phyloP scores from a whole-genome alignment of 2,113 vertebrate genomes.

The Apteryx owenii region DNA sequence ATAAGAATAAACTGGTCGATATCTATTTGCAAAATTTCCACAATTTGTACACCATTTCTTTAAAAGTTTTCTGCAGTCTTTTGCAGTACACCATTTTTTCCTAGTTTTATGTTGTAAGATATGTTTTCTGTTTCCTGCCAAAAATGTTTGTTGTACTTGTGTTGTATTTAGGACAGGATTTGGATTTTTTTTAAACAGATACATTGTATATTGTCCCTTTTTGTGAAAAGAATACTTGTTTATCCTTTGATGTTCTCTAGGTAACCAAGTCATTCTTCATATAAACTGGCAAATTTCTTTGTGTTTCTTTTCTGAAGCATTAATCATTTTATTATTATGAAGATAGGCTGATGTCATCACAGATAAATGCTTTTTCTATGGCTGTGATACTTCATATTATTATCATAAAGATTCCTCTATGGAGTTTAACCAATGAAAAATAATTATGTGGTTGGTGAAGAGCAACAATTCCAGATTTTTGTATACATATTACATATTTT shows the following conservation, averaged over 20 bases:
- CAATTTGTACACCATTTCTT: background rate
- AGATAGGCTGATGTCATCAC: background rate
- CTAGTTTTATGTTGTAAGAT: background rate
- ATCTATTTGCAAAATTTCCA: background rate
- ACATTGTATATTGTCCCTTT: fast-evolving
- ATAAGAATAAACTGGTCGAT: fast-evolving
- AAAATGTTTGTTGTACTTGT: background rate
- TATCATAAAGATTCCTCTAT: background rate
- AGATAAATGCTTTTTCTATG: background rate
- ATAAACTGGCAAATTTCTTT: background rate
- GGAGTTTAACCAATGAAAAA: background rate
- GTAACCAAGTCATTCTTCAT: background rate
- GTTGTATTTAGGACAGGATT: background rate
- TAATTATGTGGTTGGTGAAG: background rate
- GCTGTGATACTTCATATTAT: background rate
- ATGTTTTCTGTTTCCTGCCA: background rate
- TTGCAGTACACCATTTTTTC: too few species aligned
- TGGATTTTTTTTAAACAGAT: background rate
- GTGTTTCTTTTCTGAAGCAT: background rate
- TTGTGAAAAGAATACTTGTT: background rate
- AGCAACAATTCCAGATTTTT: background rate
- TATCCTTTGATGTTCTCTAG: background rate
- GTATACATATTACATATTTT: background rate
- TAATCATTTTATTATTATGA: background rate
- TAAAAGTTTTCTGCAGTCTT: background rate